phyloP scores from a whole-genome alignment of 2,888 invertebrate genomes.

The Caenorhabditis afra region DNA sequence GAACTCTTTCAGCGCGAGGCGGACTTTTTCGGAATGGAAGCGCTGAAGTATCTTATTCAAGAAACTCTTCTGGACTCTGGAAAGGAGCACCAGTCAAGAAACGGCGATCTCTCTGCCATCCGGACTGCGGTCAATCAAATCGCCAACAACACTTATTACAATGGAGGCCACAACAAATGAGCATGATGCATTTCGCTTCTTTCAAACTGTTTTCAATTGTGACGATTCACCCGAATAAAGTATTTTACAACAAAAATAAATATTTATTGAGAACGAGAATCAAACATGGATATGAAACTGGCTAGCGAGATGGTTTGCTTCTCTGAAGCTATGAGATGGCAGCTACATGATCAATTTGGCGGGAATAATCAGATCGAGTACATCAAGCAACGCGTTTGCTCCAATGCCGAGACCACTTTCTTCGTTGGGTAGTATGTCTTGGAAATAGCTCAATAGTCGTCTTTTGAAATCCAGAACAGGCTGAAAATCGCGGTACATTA shows the following conservation, averaged over 20 bases:
- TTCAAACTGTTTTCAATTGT: background rate
- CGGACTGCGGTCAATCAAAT: constrained; percentile 62
- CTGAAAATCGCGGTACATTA: background rate
- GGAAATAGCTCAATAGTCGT: background rate
- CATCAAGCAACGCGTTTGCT: constrained; percentile 12
- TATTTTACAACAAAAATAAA: too few relatives aligned
- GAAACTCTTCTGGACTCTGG: constrained; percentile 50
- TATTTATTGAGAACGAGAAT: too few relatives aligned
- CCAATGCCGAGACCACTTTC: constrained; percentile 30
- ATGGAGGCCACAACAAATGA: constrained; percentile 35
- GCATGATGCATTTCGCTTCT: background rate
- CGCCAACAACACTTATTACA: constrained; percentile 61
- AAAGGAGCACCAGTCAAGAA: constrained; percentile 37
- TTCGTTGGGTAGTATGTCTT: constrained; percentile 1
- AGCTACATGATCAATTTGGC: background rate
- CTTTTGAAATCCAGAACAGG: constrained; percentile 2
- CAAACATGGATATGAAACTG: constrained; percentile 7
- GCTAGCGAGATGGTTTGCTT: too few relatives aligned
- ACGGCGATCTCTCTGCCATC: constrained; percentile 43
- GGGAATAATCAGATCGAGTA: constrained; percentile 31
- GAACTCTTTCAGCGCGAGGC: constrained; percentile 68
- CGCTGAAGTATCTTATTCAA: constrained; percentile 42
- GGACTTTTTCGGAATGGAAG: constrained; percentile 66
- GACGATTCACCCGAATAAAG: too few relatives aligned
- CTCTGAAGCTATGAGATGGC: background rate